Evolutionary conservation across 2,113 vertebrate genomes (phyloP), one percentile per base, ranked within the genome.

Genomic region (Passerina amoena): DNA sequence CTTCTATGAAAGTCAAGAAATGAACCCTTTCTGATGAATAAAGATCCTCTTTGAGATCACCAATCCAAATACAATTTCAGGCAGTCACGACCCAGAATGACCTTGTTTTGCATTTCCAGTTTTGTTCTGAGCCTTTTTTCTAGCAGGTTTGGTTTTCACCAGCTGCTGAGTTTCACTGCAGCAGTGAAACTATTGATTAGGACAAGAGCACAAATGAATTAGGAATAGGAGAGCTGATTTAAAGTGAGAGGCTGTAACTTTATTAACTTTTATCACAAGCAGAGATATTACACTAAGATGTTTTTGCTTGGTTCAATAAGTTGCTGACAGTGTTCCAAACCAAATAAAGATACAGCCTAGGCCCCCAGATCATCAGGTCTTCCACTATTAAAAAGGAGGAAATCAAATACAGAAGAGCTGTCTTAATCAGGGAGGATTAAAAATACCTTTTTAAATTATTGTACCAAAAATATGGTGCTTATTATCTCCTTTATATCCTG

Each of bases 221-320:
- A 82, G 61, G 71, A 91, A 82, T 10, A 84, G 61, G 60, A 57
- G 61, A 82, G 65, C 1, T 79, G 84, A 87, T 87, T 94, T 80
- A 54, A 91, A 95, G 63, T 30, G 35, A 13, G 65, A 85, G 48
- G 28, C 53, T 76, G 22, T 38, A 94, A 79, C 77, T 94, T 86
- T 76, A 92, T 86, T 95, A 90, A 92, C 51, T 92, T 93, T 75
- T 81, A 79, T 75, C 54, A 83, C 48, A 87, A 66, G 54, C 4
- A 7, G 47, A 77, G 64, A 31, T 88, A 92, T 42, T 83, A 80
- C 45, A 69, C 50, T 4, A 6, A 86, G 88, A 88, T 61, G 57
- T 68, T 96, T 86, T 91, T 27, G 38, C 42, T 86, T 72, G 40
- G n/a, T 84, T 91, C 78, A 79, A 4, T 82, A 84, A 31, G 25